These are phyloP conservation scores for Sylvietta virens DNA, from an alignment of 2,113 vertebrate genomes.

Conservation along the genomic window DNA sequence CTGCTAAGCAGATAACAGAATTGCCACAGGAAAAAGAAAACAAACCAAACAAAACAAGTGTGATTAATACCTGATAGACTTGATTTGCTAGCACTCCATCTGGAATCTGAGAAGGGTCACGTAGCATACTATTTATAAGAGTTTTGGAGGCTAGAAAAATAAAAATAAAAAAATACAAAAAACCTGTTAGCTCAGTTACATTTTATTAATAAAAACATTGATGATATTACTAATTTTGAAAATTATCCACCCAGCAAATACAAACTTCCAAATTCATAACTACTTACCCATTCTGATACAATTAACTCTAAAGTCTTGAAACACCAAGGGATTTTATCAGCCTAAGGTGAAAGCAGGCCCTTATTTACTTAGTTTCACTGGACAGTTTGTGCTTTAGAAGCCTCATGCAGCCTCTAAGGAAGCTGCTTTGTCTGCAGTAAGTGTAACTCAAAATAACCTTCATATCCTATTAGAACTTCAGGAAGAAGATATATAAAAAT, in stretches of 20 bases:
- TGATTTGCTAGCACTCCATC: slow-evolving; percentile 89
- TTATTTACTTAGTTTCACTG: neutral
- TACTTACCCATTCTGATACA: neutral
- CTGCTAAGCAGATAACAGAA: slow-evolving; percentile 68
- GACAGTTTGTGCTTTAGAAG: neutral
- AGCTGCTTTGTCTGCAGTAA: neutral
- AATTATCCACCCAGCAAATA: neutral
- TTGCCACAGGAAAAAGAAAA: slow-evolving; percentile 15
- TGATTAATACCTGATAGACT: slow-evolving; percentile 89
- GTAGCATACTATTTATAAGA: slow-evolving; percentile 89
- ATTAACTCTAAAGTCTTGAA: neutral
- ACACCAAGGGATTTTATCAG: neutral
- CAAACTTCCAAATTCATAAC: neutral
- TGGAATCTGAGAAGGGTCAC: slow-evolving; percentile 91
- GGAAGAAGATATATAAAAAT: neutral
- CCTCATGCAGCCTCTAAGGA: neutral
- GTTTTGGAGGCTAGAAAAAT: slow-evolving; percentile 84
- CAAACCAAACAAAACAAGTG: slow-evolving; percentile 53
- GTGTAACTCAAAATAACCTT: neutral
- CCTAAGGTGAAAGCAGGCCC: neutral
- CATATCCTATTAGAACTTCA: neutral
- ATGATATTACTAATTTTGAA: neutral
- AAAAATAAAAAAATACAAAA: slow-evolving; percentile 42
- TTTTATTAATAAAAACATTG: neutral
- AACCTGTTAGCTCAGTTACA: slow-evolving; percentile 40